Conservation (phyloP, 2,888 invertebrate genomes). For the Cosmia pyralina region DNA sequence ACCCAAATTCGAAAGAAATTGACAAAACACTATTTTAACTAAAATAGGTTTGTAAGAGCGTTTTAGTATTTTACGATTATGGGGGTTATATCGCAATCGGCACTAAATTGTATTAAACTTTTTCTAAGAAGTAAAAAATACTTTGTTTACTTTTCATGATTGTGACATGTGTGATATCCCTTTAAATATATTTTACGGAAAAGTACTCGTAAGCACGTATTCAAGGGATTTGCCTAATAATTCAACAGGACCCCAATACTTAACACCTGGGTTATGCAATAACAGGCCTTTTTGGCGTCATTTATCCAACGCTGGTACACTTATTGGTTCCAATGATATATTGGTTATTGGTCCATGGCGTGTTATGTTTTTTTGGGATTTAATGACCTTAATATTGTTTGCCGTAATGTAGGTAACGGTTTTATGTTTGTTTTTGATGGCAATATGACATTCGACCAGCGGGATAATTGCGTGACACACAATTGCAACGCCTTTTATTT, state of each 20-base stretch:
- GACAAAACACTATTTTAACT: too few relatives aligned
- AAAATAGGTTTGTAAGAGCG: too few relatives aligned
- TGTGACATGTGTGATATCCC: too few relatives aligned
- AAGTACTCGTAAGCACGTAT: slow-evolving; percentile 34
- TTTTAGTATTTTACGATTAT: too few relatives aligned
- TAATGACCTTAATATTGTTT: slow-evolving; percentile 48
- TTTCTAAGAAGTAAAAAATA: not conserved
- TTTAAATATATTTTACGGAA: slow-evolving; percentile 3
- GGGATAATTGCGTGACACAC: not conserved
- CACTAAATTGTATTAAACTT: not conserved
- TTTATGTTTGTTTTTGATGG: not conserved
- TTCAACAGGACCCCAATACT: slow-evolving; percentile 55
- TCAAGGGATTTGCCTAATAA: slow-evolving; percentile 59
- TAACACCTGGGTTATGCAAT: slow-evolving; percentile 63
- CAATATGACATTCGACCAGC: not conserved
- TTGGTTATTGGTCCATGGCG: slow-evolving; percentile 56
- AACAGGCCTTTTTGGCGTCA: slow-evolving; percentile 60
- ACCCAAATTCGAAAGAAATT: too few relatives aligned
- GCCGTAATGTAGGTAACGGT: slow-evolving; percentile 9
- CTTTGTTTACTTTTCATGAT: slow-evolving; percentile 6
- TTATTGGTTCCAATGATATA: slow-evolving; percentile 64
- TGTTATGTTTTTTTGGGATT: slow-evolving; percentile 58
- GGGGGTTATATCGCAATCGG: too few relatives aligned
- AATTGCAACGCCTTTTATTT: too few relatives aligned
- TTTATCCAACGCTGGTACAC: slow-evolving; percentile 55